Evolutionary conservation across 2,888 invertebrate genomes (phyloP).

Genomic region (Cosmia pyralina): DNA sequence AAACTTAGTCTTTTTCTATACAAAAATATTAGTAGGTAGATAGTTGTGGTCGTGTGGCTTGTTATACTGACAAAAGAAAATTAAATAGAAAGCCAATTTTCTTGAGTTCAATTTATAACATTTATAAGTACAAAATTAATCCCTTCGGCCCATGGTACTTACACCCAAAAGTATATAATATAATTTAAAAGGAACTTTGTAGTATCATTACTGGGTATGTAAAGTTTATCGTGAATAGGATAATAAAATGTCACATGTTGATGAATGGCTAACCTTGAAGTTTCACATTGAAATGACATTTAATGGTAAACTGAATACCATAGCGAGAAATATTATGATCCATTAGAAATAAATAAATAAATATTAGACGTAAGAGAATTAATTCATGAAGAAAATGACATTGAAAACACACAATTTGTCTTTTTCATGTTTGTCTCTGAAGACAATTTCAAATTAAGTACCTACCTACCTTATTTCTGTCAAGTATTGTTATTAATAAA

Average conservation of each 20-base stretch:
- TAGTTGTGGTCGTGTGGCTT: not conserved
- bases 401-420: not conserved
- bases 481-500: not conserved
- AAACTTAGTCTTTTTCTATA: not conserved
- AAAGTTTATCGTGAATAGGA: slow-evolving; percentile 58
- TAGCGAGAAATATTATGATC: slow-evolving; percentile 34
- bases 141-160: not conserved
- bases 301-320: slow-evolving; percentile 43
- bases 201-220: slow-evolving; percentile 44
- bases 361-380: not conserved
- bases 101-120: too few species aligned
- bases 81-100: not conserved
- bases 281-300: slow-evolving; percentile 60
- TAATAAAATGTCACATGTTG: slow-evolving; percentile 59
- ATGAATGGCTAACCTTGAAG: slow-evolving; percentile 65
- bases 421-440: too few species aligned
- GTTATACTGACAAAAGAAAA: not conserved
- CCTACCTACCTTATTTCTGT: not conserved
- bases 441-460: not conserved
- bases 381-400: not conserved
- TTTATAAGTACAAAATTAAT: slow-evolving; percentile 3
- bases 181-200: slow-evolving; percentile 33
- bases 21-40: not conserved
- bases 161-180: slow-evolving; percentile 23
- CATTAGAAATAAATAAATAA: slow-evolving; percentile 27